phyloP scores from a whole-genome alignment of 2,888 invertebrate genomes.

The Ariolimax columbianus region DNA sequence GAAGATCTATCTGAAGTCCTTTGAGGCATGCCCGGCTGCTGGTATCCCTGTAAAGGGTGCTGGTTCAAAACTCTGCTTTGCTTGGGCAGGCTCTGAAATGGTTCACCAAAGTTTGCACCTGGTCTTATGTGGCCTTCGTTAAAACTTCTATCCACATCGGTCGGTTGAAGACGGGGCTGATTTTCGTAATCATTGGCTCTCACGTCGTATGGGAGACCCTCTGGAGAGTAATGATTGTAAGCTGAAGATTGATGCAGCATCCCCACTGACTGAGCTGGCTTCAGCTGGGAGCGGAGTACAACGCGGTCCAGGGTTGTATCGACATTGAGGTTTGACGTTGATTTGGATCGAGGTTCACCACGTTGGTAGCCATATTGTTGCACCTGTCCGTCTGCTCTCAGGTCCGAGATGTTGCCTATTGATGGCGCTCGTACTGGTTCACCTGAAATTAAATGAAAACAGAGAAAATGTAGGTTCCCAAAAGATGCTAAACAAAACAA shows the following conservation, averaged over 20 bases:
- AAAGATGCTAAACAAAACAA: no score
- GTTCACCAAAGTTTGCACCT: slow-evolving; percentile 37
- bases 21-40: slow-evolving; percentile 38
- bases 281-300: slow-evolving; percentile 57
- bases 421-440: slow-evolving; percentile 54
- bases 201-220: slow-evolving; percentile 36
- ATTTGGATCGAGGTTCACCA: slow-evolving; percentile 68
- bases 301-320: slow-evolving; percentile 68
- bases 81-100: slow-evolving; percentile 9
- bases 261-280: slow-evolving; percentile 68
- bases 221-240: slow-evolving; percentile 24
- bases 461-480: no score
- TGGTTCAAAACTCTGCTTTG: slow-evolving; percentile 37
- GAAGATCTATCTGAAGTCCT: slow-evolving; percentile 59
- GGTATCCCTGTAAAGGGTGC: slow-evolving; percentile 54
- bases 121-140: slow-evolving; percentile 8
- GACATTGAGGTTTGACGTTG: slow-evolving; percentile 69
- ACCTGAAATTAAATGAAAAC: slow-evolving; percentile 24
- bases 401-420: slow-evolving; percentile 56
- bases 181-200: slow-evolving; percentile 71
- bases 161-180: slow-evolving; percentile 59
- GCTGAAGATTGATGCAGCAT: slow-evolving; percentile 60
- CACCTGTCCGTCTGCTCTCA: slow-evolving; percentile 53
- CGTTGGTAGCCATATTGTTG: slow-evolving; percentile 51
- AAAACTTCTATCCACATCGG: background rate